phyloP scores from a whole-genome alignment of 1,140 invertebrate species.

The Eciton burchellii region DNA sequence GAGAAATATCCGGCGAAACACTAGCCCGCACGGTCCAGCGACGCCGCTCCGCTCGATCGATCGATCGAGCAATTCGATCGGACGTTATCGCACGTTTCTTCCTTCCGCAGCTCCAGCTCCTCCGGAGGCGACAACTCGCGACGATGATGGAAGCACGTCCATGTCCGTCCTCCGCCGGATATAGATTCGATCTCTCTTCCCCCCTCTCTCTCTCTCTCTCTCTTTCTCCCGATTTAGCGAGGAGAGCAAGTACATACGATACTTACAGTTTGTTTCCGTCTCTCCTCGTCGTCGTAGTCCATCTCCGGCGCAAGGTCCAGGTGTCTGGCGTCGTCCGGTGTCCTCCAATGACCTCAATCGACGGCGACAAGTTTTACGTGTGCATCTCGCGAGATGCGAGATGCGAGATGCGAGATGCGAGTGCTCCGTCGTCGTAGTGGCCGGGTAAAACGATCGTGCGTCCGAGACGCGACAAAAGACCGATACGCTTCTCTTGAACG shows the following conservation, averaged over 20 bases:
- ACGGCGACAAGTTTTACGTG: slow-evolving; percentile 17
- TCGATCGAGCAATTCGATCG: slow-evolving; percentile 39
- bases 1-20: slow-evolving; percentile 6
- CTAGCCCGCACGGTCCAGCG: slow-evolving; percentile 37
- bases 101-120: neutral
- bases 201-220: neutral
- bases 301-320: slow-evolving; percentile 4
- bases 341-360: neutral
- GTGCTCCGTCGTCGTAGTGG: slow-evolving; percentile 59
- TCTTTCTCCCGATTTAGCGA: slow-evolving; percentile 21
- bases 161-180: neutral
- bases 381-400: slow-evolving; percentile 44
- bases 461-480: slow-evolving; percentile 75
- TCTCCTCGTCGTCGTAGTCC: neutral
- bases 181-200: slow-evolving; percentile 2
- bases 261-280: slow-evolving; percentile 55
- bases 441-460: slow-evolving; percentile 66
- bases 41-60: slow-evolving; percentile 39
- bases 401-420: slow-evolving; percentile 71
- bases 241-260: neutral
- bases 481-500: slow-evolving; percentile 83
- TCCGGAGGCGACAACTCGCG: neutral
- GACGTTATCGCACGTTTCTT: slow-evolving; percentile 27
- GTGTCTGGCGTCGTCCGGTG: slow-evolving; percentile 2
- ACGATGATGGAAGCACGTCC: slow-evolving; percentile 27